Evolutionary conservation across 64 coral and sea anemone species (phyloP), one percentile per base, ranked within the genome.

Genomic region (Pocillopora verrucosa): DNA sequence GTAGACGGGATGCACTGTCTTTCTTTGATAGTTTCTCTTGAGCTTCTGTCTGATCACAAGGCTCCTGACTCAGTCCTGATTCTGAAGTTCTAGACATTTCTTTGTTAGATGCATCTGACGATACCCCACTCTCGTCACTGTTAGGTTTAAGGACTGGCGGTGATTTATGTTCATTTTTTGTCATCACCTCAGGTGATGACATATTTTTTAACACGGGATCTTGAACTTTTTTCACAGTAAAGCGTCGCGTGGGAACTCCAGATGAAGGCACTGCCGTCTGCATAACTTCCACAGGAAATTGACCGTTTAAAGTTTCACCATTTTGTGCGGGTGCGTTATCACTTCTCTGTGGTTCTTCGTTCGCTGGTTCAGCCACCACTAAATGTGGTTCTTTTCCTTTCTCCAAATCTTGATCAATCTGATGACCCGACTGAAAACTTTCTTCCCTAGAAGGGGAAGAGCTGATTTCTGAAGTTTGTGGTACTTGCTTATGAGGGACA

Each of bases 401-500:
- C 36, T 25, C 12, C 9, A 65, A n/a, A 37, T 75, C 59, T 1
- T 60, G 24, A 20, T 34, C 59, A 77, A 41, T 51, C 56, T 77
- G 45, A 17, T 16, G 36, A 59, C 11, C 45, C 34, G 84, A 10
- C 56, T 17, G 69, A 59, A 24, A 17, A 34, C 20, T 24, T 5
- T n/a, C 67, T 30, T 70, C 80, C 51, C 16, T 20, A 5, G 11
- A 9, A 75, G 86, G 36, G 12, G 38, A 14, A 13, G 16, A 2
- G 16, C 61, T 77, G 57, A 37, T 51, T 13, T 76, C 86, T 77
- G 5, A 10, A 76, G 73, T 57, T 36, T 76, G 72, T 36, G 34
- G 37, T 25, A 61, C 72, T 76, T 88, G 58, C 11, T 73, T 83
- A 3, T 60, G 82, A 80, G 83, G 58, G 17, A 92, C 84, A 73